These are phyloP conservation scores for Spheniscus mendiculus DNA, from an alignment of 2,113 vertebrate genomes.

Conservation along the genomic window DNA sequence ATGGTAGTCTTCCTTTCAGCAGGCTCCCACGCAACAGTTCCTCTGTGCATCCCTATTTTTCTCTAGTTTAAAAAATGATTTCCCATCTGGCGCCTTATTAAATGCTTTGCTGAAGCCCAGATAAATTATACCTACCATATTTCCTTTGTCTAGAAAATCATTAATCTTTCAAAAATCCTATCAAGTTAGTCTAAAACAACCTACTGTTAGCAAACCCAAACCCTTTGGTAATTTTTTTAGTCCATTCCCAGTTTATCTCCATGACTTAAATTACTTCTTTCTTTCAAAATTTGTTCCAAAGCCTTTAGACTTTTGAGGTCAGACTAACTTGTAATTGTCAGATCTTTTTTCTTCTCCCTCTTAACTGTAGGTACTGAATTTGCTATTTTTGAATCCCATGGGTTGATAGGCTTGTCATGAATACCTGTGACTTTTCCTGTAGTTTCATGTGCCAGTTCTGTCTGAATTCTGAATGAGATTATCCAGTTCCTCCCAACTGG, in stretches of 20 bases:
- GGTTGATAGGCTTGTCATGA: background rate
- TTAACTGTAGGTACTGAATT: background rate
- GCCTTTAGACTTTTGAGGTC: background rate
- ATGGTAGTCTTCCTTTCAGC: background rate
- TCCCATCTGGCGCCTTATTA: slow-evolving; percentile 21
- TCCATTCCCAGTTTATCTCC: background rate
- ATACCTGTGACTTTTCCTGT: background rate
- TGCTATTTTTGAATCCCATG: background rate
- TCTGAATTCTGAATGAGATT: slow-evolving; percentile 14
- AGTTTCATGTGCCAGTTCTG: background rate
- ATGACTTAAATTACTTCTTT: slow-evolving; percentile 3
- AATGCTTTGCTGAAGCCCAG: slow-evolving; percentile 37
- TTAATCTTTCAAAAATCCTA: slow-evolving; percentile 5
- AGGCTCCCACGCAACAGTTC: background rate
- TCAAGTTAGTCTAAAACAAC: background rate
- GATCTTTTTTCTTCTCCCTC: background rate
- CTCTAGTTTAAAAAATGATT: background rate
- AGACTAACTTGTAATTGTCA: background rate
- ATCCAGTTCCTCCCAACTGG: background rate
- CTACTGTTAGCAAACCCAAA: background rate
- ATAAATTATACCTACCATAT: slow-evolving; percentile 21
- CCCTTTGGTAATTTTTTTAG: background rate
- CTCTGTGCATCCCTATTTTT: slow-evolving; percentile 2
- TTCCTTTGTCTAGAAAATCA: slow-evolving; percentile 46
- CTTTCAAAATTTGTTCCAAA: slow-evolving; percentile 11